Conservation (phyloP, 30 jellyfish, hydroid and myxozoan species). For the Catostylus mosaicus region DNA sequence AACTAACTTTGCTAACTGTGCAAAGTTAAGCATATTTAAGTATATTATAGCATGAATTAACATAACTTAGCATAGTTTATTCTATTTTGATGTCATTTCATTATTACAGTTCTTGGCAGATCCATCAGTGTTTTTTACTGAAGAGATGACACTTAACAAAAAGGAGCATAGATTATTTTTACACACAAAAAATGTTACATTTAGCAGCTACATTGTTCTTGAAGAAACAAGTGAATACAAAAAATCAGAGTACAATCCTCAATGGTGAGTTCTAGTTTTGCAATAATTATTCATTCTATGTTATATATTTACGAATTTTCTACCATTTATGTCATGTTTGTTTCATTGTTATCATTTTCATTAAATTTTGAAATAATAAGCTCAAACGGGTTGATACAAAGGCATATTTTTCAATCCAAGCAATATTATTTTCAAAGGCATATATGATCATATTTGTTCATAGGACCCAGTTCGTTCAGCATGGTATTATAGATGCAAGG, state of each 20-base stretch:
- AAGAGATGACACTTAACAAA: slow-evolving; percentile 35
- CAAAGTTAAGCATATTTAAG: too few relatives aligned
- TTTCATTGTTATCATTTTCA: too few relatives aligned
- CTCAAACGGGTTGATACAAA: too few relatives aligned
- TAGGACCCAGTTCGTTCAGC: slow-evolving; percentile 61
- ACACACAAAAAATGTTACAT: slow-evolving; percentile 42
- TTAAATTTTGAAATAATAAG: too few relatives aligned
- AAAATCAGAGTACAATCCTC: slow-evolving; percentile 30
- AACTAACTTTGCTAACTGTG: too few relatives aligned
- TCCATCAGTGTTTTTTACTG: slow-evolving; percentile 42
- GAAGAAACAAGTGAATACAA: slow-evolving; percentile 58
- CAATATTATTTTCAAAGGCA: too few relatives aligned
- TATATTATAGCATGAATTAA: too few relatives aligned
- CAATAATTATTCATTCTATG: too few relatives aligned
- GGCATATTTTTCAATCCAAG: too few relatives aligned
- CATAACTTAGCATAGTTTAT: not conserved
- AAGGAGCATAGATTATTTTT: slow-evolving; percentile 9
- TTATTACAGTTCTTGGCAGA: slow-evolving; percentile 34
- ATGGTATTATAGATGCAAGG: slow-evolving; percentile 49
- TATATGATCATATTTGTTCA: too few relatives aligned
- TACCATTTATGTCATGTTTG: too few relatives aligned
- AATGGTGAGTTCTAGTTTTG: slow-evolving; percentile 15
- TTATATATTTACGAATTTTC: too few relatives aligned
- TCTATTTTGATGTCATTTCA: not conserved
- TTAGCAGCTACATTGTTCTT: slow-evolving; percentile 17